Evolutionary conservation across 37 sponge, comb jelly and placozoan species (phyloP).

Genomic region (Hexactinellida sp.): DNA sequence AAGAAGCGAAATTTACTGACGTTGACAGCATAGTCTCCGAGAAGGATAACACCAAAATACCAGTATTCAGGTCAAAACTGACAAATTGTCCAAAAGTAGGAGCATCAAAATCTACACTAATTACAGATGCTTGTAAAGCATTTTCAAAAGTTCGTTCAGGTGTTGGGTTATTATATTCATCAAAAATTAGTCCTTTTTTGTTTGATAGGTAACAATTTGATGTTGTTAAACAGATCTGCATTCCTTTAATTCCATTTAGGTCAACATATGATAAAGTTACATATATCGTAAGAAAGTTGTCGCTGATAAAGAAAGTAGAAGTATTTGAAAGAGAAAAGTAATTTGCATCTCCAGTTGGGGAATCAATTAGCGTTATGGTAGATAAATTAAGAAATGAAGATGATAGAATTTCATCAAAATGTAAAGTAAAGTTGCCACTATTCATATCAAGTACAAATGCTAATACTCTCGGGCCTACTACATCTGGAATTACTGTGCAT

Average conservation of each 20-base stretch:
- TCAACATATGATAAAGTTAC: conserved; percentile 43
- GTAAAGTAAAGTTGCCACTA: conserved; percentile 60
- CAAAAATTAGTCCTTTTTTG: conserved; percentile 28
- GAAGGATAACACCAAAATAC: conserved; percentile 49
- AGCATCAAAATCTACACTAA: conserved; percentile 46
- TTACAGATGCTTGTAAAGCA: conserved; percentile 41
- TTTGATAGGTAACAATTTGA: conserved; percentile 57
- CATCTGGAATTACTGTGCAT: conserved; percentile 42
- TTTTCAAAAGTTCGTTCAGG: conserved; percentile 25
- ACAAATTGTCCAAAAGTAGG: conserved; percentile 36
- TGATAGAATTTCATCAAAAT: conserved; percentile 63
- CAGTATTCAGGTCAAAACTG: conserved; percentile 49
- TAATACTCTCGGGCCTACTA: conserved; percentile 50
- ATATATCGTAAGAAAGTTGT: conserved; percentile 21
- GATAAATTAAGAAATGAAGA: conserved; percentile 29
- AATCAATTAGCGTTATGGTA: conserved; percentile 34
- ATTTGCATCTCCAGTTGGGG: background rate
- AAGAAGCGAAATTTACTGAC: conserved; percentile 39
- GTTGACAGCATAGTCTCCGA: conserved; percentile 70
- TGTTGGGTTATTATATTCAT: conserved; percentile 40
- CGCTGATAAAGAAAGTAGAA: background rate
- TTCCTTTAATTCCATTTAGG: conserved; percentile 63
- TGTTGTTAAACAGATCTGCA: conserved; percentile 51
- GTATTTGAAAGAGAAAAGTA: conserved; percentile 28
- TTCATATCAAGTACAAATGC: conserved; percentile 69